These are phyloP conservation scores for Naso thynnoides DNA, from an alignment of 2,797 vertebrate genomes.

Conservation along the genomic window DNA sequence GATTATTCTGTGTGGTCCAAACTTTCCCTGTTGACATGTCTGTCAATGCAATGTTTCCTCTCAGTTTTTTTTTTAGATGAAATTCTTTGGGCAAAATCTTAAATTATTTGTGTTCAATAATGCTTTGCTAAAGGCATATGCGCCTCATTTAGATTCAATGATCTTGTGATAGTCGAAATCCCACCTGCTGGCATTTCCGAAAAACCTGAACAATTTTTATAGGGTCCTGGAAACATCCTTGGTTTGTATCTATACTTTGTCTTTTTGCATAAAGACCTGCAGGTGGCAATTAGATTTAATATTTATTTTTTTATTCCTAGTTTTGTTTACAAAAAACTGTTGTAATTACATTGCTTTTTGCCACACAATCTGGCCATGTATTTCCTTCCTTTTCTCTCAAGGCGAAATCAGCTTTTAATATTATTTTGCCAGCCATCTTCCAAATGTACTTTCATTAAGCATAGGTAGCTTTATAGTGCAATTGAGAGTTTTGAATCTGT, in stretches of 20 bases:
- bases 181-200: constrained; percentile 61
- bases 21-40: constrained; percentile 59
- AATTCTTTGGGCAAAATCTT: constrained; percentile 28
- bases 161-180: constrained; percentile 54
- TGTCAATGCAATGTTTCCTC: constrained; percentile 61
- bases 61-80: constrained; percentile 25
- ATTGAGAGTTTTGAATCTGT: constrained; percentile 51
- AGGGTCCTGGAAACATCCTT: constrained; percentile 39
- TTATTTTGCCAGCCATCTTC: constrained; percentile 29
- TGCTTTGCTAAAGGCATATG: constrained; percentile 34
- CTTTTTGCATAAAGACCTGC: constrained; percentile 51
- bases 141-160: constrained; percentile 54
- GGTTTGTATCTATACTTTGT: constrained; percentile 35
- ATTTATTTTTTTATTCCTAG: constrained; percentile 22
- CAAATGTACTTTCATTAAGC: constrained; percentile 28
- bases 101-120: too few species aligned
- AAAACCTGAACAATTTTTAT: constrained; percentile 39
- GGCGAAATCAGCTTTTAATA: constrained; percentile 22
- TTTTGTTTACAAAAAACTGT: too few species aligned
- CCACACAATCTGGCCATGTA: constrained; percentile 3
- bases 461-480: constrained; percentile 21
- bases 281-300: constrained; percentile 36
- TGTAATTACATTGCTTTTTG: too few species aligned
- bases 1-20: constrained; percentile 78
- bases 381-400: constrained; percentile 18